Conservation (phyloP, 2,113 vertebrate genomes). For the Ardeotis arabs region DNA sequence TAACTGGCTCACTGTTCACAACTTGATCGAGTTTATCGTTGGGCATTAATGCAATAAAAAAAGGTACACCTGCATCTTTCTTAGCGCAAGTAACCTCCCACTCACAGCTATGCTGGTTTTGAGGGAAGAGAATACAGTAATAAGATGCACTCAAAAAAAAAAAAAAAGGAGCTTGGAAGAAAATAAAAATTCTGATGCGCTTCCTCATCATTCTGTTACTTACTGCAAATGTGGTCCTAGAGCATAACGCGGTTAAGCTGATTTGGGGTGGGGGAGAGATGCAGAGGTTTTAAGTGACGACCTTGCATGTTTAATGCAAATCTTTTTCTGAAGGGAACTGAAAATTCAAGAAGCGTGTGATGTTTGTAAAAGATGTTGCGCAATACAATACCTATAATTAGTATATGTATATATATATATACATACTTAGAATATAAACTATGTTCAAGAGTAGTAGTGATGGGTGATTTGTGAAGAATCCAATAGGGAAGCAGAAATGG, state of each 20-base stretch:
- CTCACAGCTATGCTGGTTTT: neutral
- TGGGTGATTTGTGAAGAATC: neutral
- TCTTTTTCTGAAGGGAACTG: neutral
- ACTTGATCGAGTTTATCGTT: neutral
- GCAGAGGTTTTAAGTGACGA: neutral
- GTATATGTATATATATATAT: no score
- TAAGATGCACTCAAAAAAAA: neutral
- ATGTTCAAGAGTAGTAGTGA: neutral
- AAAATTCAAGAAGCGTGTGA: neutral
- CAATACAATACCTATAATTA: constrained; percentile 12
- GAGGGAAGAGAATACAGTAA: no score
- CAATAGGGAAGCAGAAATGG: neutral
- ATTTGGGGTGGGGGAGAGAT: neutral
- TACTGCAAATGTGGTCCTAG: neutral
- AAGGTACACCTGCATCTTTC: neutral
- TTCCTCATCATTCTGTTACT: neutral
- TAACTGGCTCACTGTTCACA: neutral
- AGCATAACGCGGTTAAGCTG: neutral
- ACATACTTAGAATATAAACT: neutral
- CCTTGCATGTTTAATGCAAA: neutral
- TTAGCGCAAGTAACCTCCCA: neutral
- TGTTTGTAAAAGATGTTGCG: constrained; percentile 13
- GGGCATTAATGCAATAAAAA: neutral
- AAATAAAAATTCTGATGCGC: neutral
- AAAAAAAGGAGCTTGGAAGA: neutral